Conservation (phyloP, 2,888 invertebrate genomes). For the Catocala nupta region DNA sequence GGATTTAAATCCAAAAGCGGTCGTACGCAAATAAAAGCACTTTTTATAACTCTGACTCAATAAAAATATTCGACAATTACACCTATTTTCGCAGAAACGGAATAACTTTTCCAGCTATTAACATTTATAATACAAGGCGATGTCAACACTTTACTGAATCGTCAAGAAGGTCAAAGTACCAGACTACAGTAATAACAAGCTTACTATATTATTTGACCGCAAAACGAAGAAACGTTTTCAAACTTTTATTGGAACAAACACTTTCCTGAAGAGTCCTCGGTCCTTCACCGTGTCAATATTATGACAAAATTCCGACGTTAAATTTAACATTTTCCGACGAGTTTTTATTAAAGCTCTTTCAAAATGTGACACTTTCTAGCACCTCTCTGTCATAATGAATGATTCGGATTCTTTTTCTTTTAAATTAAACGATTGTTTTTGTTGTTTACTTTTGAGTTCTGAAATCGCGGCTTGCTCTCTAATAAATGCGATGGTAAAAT, state of each 20-base stretch:
- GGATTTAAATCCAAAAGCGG: too few species aligned
- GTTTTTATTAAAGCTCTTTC: conserved; percentile 18
- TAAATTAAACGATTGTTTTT: conserved; percentile 1
- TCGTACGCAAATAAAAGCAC: too few species aligned
- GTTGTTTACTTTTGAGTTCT: not conserved
- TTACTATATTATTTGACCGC: conserved; percentile 3
- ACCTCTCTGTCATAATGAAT: conserved; percentile 14
- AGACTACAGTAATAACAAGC: not conserved
- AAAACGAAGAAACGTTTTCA: conserved; percentile 9
- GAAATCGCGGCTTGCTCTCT: not conserved
- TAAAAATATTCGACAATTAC: too few species aligned
- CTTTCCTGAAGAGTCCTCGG: conserved; percentile 3
- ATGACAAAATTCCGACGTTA: conserved; percentile 10
- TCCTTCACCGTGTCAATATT: conserved; percentile 14
- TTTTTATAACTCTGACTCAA: too few species aligned
- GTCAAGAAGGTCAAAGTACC: too few species aligned
- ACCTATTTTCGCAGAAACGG: too few species aligned
- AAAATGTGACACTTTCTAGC: conserved; percentile 13
- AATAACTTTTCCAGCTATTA: too few species aligned
- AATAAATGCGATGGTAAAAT: too few species aligned
- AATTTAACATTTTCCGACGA: conserved; percentile 9
- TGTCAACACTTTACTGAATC: too few species aligned
- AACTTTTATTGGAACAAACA: conserved; percentile 7
- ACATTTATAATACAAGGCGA: too few species aligned
- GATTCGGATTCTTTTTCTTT: conserved; percentile 14